Base-by-base conservation (phyloP, 2,113 vertebrate genomes). In the Miniopterus natalensis region DNA sequence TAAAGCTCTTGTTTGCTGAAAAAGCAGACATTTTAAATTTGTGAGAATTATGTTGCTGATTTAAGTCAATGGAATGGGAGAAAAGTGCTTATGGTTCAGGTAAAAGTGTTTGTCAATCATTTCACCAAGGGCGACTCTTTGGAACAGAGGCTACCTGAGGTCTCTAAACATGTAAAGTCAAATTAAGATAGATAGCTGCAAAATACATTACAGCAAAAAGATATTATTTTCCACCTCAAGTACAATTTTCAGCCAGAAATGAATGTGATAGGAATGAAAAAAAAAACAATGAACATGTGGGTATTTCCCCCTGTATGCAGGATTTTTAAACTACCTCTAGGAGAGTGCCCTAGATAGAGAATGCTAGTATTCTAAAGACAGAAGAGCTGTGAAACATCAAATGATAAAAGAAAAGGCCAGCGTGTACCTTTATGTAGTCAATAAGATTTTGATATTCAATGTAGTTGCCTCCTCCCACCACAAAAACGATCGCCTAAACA, bases 381-480 rank as follows among this genome's bases (percentile, higher is more conserved):
- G 75, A 61, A 68, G 12, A 40, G 73, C 31, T 63, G 40, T 47
- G n/a, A 95, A 85, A 63, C 25, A 29, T 42, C 29, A 53, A 21
- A 51, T 63, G 77, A 29, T 17, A 95, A 84, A 0, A 85, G 53
- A 90, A 86, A 36, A 25, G 31, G 0, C 0, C 53, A 36, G 91
- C 96, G 85, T 14, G 31, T 96, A 97, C 99, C 99, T 99, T 99
- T 95, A 99, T 96, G 96, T 99, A 99, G 98, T 99, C 99, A 91
- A 99, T 98, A 96, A 99, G 99, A 98, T 99, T 99, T 97, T 99
- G 99, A 97, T 99, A 99, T 96, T 99, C 99, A 78, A 99, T 99
- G 96, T 99, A 99, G 98, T 99, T 99, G 96, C 99, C 99, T 92
- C 99, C 99, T 98, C 99, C 99, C 5, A 99, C 99, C 74, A 99